phyloP scores from a whole-genome alignment of 2,113 vertebrate species.

The Accipiter cooperii region DNA sequence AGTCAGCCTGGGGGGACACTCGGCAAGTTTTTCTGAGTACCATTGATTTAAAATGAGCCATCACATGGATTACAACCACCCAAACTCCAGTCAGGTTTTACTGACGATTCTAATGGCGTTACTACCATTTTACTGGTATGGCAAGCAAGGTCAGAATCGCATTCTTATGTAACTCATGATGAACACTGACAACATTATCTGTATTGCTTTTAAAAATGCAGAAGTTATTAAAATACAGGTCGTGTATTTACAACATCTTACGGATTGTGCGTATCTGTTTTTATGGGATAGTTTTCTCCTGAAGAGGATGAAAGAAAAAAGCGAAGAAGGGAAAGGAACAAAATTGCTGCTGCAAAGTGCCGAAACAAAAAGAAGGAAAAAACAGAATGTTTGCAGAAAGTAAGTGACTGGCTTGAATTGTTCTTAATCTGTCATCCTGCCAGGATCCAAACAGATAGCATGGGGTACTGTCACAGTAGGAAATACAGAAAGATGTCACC shows the following conservation, averaged over 20 bases:
- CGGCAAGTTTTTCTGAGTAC: neutral
- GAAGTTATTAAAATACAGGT: neutral
- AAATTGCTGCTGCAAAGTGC: constrained; percentile 94
- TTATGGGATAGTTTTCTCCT: constrained; percentile 64
- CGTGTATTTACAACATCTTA: neutral
- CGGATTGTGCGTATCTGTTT: neutral
- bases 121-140: neutral
- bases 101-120: neutral
- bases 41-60: neutral
- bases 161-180: neutral
- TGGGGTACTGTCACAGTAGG: neutral
- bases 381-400: constrained; percentile 91
- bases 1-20: neutral
- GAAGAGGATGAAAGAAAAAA: constrained; percentile 89
- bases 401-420: constrained; percentile 52
- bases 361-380: constrained; percentile 98
- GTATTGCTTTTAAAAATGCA: neutral
- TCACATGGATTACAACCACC: neutral
- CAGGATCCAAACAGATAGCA: neutral
- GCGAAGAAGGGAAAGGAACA: constrained; percentile 92
- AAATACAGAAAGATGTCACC: neutral
- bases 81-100: neutral
- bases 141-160: neutral
- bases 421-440: neutral
- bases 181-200: neutral